A percentile compares a stretch with the other conserved stretches of the same genome.
Conservation (phyloP, 2,888 invertebrate species). For the Synanthedon myopaeformis region DNA sequence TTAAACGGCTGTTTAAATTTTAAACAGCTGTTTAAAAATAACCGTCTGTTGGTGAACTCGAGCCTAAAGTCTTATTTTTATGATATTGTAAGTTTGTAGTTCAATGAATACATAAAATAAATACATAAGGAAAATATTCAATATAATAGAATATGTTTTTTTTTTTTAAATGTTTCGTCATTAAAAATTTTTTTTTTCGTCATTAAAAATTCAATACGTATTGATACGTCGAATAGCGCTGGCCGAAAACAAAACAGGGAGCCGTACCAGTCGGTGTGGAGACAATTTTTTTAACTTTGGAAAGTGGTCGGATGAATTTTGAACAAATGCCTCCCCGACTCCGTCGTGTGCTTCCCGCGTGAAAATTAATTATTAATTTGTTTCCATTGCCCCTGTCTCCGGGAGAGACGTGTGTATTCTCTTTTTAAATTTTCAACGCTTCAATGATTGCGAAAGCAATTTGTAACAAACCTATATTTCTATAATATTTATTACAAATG, state of each 20-base stretch:
- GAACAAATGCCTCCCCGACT: conserved; percentile 46
- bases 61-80: too few relatives aligned
- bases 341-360: conserved; percentile 40
- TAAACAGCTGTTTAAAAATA: too few relatives aligned
- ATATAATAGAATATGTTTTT: too few relatives aligned
- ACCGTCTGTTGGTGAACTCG: too few relatives aligned
- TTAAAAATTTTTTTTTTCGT: too few relatives aligned
- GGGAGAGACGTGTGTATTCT: conserved; percentile 37
- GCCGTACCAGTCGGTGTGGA: conserved; percentile 18
- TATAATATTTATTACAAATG: background rate
- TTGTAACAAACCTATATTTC: conserved; percentile 35
- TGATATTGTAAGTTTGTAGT: too few relatives aligned
- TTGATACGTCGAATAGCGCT: background rate
- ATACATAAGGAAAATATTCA: too few relatives aligned
- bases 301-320: conserved; percentile 45
- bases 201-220: too few relatives aligned
- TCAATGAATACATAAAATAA: too few relatives aligned
- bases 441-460: conserved; percentile 44
- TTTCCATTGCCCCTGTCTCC: conserved; percentile 45
- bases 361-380: conserved; percentile 67
- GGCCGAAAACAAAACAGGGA: conserved; percentile 18
- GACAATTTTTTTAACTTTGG: conserved; percentile 49
- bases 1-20: too few relatives aligned
- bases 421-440: conserved; percentile 44
- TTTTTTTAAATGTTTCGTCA: too few relatives aligned